Conservation (phyloP, 2,113 vertebrate genomes). For the Mastomys coucha region DNA sequence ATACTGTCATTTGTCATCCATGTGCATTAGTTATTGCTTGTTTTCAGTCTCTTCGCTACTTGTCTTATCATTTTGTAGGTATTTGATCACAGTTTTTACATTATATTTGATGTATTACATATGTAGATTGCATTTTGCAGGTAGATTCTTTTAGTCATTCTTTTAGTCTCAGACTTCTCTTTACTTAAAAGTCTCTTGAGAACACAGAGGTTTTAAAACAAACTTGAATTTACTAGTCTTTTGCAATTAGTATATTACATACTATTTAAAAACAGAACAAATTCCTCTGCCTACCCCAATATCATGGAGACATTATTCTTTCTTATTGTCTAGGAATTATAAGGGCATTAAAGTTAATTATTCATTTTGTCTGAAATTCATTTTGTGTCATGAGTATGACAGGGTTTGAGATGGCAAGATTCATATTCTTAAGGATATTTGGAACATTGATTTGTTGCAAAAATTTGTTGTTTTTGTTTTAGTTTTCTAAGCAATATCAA, state of each 20-base stretch:
- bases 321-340: neutral
- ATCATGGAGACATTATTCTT: neutral
- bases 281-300: neutral
- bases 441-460: neutral
- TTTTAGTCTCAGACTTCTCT: neutral
- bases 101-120: neutral
- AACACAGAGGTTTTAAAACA: neutral
- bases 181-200: neutral
- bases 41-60: neutral
- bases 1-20: neutral
- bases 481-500: neutral
- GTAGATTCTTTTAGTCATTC: neutral
- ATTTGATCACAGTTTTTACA: neutral
- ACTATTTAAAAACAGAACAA: neutral
- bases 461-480: neutral
- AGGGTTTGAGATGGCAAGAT: neutral
- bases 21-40: neutral
- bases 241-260: neutral
- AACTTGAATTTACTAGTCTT: neutral
- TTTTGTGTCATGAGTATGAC: neutral
- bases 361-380: neutral
- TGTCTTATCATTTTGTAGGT: neutral
- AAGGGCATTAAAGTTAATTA: neutral
- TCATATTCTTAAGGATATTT: neutral
- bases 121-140: neutral